These are phyloP conservation scores for Pseudolaguvia tuberculata DNA, from an alignment of 2,113 vertebrate species.

Conservation along the genomic window DNA sequence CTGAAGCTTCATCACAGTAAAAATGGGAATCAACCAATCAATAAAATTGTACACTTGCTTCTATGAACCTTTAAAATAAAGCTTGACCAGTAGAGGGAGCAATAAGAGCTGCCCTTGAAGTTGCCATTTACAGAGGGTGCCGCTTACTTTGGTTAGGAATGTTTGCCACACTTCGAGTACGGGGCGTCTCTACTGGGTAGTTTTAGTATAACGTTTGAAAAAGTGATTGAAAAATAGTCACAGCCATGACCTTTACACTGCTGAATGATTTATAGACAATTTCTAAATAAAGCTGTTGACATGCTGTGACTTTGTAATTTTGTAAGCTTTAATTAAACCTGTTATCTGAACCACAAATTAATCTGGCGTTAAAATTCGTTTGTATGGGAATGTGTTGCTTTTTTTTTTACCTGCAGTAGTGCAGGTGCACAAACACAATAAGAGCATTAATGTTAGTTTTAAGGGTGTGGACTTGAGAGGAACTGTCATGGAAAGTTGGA, in stretches of 20 bases:
- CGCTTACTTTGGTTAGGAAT: slow-evolving; percentile 1
- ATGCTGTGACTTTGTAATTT: background rate
- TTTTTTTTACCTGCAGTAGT: background rate
- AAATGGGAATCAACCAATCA: no score
- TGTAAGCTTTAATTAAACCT: background rate
- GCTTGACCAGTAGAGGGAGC: slow-evolving; percentile 42
- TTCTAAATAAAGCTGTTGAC: background rate
- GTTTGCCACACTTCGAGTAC: background rate
- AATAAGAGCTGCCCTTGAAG: background rate
- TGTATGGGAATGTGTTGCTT: background rate
- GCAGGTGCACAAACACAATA: background rate
- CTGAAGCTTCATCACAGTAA: no score
- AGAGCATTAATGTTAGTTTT: slow-evolving; percentile 45
- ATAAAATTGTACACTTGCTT: no score
- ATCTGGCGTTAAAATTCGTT: background rate
- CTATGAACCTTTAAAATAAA: background rate
- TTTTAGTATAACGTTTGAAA: no score
- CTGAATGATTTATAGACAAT: background rate
- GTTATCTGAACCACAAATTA: background rate
- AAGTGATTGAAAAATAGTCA: no score
- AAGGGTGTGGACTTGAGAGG: slow-evolving; percentile 29
- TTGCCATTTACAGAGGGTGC: background rate
- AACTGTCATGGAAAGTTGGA: slow-evolving; percentile 6
- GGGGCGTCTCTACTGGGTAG: no score
- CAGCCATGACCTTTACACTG: background rate